Evolutionary conservation across 2,888 invertebrate species (phyloP).

Genomic region (Lasioglossum malachurum): DNA sequence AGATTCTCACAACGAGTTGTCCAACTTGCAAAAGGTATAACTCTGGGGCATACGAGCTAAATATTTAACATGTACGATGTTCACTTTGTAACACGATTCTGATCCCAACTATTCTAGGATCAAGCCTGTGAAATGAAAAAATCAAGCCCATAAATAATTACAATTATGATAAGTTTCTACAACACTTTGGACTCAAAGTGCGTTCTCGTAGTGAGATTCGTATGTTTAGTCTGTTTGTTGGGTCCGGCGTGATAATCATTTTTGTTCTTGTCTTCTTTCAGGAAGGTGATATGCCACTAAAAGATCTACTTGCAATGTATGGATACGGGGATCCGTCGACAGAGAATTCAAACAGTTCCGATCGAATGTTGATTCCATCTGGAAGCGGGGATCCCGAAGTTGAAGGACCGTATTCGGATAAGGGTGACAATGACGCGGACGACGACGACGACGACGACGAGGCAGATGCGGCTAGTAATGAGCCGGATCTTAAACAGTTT

Average conservation of each 20-base stretch:
- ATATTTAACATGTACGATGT: constrained; percentile 53
- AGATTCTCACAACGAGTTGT: constrained; percentile 95
- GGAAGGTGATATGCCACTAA: constrained; percentile 98
- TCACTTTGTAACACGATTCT: constrained; percentile 73
- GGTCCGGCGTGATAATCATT: constrained; percentile 61
- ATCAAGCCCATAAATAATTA: constrained; percentile 75
- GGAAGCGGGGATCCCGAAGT: constrained; percentile 77
- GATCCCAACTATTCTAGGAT: constrained; percentile 75
- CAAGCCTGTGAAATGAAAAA: constrained; percentile 76
- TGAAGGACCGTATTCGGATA: constrained; percentile 77
- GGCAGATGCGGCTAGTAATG: constrained; percentile 77
- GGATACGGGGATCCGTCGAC: constrained; percentile 87
- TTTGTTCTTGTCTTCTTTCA: constrained; percentile 78
- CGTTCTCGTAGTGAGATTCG: constrained; percentile 75
- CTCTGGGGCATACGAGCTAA: constrained; percentile 26
- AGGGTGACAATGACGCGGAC: constrained; percentile 80
- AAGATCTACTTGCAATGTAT: constrained; percentile 96
- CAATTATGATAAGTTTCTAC: constrained; percentile 75
- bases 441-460: constrained; percentile 82
- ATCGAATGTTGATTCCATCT: constrained; percentile 77
- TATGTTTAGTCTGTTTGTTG: constrained; percentile 63
- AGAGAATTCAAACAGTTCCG: constrained; percentile 82
- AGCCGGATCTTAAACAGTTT: constrained; percentile 82
- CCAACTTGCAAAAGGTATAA: constrained; percentile 92
- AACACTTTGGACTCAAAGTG: constrained; percentile 76